Base-by-base conservation (phyloP, 2,797 vertebrate species). In the Coccyzus lansbergi region DNA sequence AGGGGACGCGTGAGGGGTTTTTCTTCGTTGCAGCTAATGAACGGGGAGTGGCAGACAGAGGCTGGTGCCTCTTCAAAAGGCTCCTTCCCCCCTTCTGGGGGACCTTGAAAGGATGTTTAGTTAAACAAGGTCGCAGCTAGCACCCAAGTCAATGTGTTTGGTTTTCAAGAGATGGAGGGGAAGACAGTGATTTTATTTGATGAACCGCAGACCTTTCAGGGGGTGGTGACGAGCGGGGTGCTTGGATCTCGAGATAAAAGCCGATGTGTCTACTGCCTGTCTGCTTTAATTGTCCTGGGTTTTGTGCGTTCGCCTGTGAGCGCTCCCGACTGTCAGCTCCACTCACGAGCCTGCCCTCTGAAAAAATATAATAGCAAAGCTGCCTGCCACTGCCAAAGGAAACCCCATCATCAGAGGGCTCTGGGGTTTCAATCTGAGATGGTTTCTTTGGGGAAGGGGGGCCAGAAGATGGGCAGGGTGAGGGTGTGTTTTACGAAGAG, bases 161-260 rank as follows among this genome's bases (percentile, higher is more conserved):
- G 75, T 44, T 89, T 89, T 90, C 70, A 84, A 92, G 79, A 55
- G 67, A 55, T 55, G 48, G 75, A 78, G 83, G 84, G 85, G 94
- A 81, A 95, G 92, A 90, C 90, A 81, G 90, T 90, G 94, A 91
- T 91, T 89, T 94, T 88, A 52, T 72, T 91, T 96, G 92, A 96
- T 95, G 90, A 94, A 90, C 82, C 15, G 4, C 36, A 93, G 72
- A 79, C 65, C 90, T 90, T 83, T 92, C 87, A 86, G 56, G 70
- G 4, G 15, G 18, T 90, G 58, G 40, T 83, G 92, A 93, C 84
- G 85, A 94, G 92, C 64, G 65, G 92, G 64, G 63, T 58, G 60
- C 91, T 89, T 86, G 92, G 93, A 92, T 94, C 86, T 96, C 3
- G 40, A 88, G 92, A 86, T 95, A 69, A 96, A 94, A 95, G 91